Percentiles rank a stretch among this genome's conserved stretches.
Conservation (phyloP, 2,888 invertebrate genomes). For the Papilio gigon region DNA sequence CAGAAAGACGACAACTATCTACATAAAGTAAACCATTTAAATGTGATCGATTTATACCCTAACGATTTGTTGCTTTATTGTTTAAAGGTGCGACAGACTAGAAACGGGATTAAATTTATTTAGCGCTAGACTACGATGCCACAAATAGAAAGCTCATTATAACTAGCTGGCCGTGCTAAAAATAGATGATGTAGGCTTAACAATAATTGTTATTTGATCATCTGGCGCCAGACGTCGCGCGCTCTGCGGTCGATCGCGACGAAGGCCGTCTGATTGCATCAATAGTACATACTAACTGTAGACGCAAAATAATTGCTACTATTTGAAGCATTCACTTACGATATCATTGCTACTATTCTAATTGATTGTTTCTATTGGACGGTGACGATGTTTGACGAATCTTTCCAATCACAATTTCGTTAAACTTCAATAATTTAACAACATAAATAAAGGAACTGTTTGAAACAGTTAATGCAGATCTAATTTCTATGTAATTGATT, state of each 20-base stretch:
- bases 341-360: constrained; percentile 13
- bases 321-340: constrained; percentile 36
- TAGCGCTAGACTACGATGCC: not conserved
- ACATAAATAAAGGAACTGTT: not conserved
- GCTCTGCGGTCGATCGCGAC: constrained; percentile 50
- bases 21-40: not conserved
- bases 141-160: constrained; percentile 10
- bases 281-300: constrained; percentile 45
- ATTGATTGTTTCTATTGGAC: constrained; percentile 28
- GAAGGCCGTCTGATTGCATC: constrained; percentile 64
- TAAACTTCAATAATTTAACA: not conserved
- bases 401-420: not conserved
- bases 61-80: not conserved
- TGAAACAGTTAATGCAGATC: no score
- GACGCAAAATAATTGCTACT: constrained; percentile 48
- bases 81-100: not conserved
- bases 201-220: constrained; percentile 42
- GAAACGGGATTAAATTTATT: not conserved
- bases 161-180: constrained; percentile 9
- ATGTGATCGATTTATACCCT: not conserved
- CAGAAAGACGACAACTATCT: not conserved
- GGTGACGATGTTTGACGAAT: constrained; percentile 2
- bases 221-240: constrained; percentile 50
- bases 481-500: no score
- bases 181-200: constrained; percentile 33